Evolutionary conservation across 2,888 invertebrate genomes (phyloP), one percentile per base, ranked within the genome.

Genomic region (Cephus runcator): DNA sequence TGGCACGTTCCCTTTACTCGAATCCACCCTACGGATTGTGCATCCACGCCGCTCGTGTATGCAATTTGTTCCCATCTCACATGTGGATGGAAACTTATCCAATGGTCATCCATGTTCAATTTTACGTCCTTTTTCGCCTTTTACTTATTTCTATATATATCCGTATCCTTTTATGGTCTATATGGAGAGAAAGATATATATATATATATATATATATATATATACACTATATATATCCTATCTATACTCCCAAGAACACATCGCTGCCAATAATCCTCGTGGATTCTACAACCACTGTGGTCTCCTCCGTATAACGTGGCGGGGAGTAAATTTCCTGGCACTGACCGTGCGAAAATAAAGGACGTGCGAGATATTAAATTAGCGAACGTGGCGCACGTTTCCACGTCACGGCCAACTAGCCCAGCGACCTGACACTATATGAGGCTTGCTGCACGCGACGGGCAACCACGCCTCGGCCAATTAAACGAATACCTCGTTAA

Each of bases 331-430:
- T 89, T 89, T 88, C 89, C 89, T 88, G 89, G 89, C 90, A 90
- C 90, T 90, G 90, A 89, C 88, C 85, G 87, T 83, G 87, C 86
- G 89, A 88, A 89, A 90, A 90, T 90, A 90, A 90, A 89, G 88
- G 85, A 89, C 87, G 86, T 86, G 84, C 84, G 86, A 86, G 89
- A 90, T 90, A 90, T 90, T 90, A 90, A 90, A 90, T 90, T 90
- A 90, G 88, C 88, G 83, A 85, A 30, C 73, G 34, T 34, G 71
- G 73, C 73, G 73, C 82, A 76, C 79, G 81, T 81, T 76, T 82
- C 80, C 85, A 82, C 85, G 84, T 69, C 68, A 36, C 69, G 56
- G 68, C 69, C 69, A 56, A 69, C 76, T 56, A 76, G 69, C 33
- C 69, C 69, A 69, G 69, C 73, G 73, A 34, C 73, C 34, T 73